Evolutionary conservation across 2,113 vertebrate species (phyloP), one percentile per base, ranked within the genome.

Genomic region (Dicerorhinus sumatrensis): DNA sequence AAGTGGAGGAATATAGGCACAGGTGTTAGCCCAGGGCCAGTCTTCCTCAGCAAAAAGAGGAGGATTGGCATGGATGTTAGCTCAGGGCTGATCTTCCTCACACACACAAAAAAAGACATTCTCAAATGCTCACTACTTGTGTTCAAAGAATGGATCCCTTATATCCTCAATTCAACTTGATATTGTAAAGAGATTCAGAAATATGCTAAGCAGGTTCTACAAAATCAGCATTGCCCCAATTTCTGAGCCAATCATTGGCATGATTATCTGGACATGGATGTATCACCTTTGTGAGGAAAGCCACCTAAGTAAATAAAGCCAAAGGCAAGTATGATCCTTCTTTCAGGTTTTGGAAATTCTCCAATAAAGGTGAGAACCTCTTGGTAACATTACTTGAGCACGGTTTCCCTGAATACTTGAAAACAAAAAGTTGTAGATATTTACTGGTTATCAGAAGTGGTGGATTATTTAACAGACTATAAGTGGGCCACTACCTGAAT

Each of bases 381-480:
- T 94, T 99, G 36, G 96, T 98, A 54, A 98, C 99, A 48, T 97
- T 99, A 63, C 98, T 99, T 33, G 96, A 98, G 8, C 92, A 98
- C 1, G 97, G 96, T 86, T 95, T 98, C 1, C 95, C 95, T 0
- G 82, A 98, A 79, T 89, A 82, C 72, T 82, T 79, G 11, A 94
- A 96, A 79, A 91, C 85, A 13, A 98, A 98, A 6, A 93, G 70
- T 92, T 99, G 99, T 93, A 99, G 91, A 10, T 99, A 98, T 46
- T 99, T 99, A 93, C 98, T 99, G 42, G 99, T 99, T 73, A 48
- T 99, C 48, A 99, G 99, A 81, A 99, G 98, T 63, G 99, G 99
- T 89, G 99, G 99, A 62, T 98, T 99, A 76, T 99, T 99, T 77
- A 98, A 81, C 95, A 99, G 99, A 25, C 92, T 99, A 94, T 98